phyloP scores from a whole-genome alignment of 2,797 vertebrate species.

The Bovichtus diacanthus region DNA sequence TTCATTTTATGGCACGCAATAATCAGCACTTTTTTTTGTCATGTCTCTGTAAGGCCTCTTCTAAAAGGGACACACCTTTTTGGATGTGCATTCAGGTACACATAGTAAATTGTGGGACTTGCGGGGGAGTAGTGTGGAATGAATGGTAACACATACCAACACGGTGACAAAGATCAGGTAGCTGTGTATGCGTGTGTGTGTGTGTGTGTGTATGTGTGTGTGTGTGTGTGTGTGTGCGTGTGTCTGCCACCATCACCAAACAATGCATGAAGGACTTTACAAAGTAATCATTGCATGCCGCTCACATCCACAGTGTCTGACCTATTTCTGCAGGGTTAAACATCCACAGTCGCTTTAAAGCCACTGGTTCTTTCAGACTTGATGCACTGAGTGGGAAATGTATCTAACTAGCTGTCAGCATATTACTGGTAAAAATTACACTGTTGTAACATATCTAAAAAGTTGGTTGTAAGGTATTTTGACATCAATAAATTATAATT shows the following conservation, averaged over 20 bases:
- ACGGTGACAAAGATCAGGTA: constrained; percentile 45
- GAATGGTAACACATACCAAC: constrained; percentile 55
- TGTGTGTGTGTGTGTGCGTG: constrained; percentile 9
- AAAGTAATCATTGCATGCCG: constrained; percentile 32
- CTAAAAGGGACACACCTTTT: constrained; percentile 42
- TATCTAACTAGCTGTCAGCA: background rate
- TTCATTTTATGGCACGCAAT: background rate
- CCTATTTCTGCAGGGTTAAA: constrained; percentile 38
- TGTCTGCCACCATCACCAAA: constrained; percentile 27
- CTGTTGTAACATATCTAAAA: background rate
- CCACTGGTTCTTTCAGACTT: background rate
- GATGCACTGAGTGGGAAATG: background rate
- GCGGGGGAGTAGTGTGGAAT: constrained; percentile 64
- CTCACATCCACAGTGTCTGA: constrained; percentile 39
- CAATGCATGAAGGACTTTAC: constrained; percentile 27
- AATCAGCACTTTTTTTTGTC: background rate
- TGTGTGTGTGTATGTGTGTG: background rate
- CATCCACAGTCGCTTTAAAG: constrained; percentile 11
- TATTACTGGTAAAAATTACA: background rate
- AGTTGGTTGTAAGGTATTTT: background rate
- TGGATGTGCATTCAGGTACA: constrained; percentile 11
- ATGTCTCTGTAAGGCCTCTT: background rate
- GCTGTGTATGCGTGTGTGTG: constrained; percentile 7
- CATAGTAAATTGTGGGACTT: constrained; percentile 56
- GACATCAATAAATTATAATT: background rate